These are phyloP conservation scores for Palythoa heliodiscus DNA, from an alignment of 92 coral and sea anemone species.

Conservation along the genomic window DNA sequence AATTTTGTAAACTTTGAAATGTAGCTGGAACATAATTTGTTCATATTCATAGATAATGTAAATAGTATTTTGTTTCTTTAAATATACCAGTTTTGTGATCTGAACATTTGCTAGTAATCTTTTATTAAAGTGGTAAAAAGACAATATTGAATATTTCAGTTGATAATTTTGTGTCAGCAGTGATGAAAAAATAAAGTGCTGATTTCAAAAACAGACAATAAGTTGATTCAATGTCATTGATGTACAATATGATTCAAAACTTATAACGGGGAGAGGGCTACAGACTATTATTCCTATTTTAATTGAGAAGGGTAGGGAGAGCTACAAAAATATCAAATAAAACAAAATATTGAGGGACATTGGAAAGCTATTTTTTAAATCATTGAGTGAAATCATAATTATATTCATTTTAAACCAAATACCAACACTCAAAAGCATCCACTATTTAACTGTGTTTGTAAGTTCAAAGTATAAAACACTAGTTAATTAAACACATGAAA, in stretches of 20 bases:
- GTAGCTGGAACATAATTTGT: constrained; percentile 1
- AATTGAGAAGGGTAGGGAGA: constrained; percentile 11
- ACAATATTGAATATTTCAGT: constrained; percentile 5
- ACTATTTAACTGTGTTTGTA: constrained; percentile 9
- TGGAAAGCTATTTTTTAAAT: not conserved
- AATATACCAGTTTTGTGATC: not conserved
- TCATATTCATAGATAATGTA: not conserved
- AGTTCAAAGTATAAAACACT: constrained; percentile 8
- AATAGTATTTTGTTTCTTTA: constrained; percentile 1
- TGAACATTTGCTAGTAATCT: constrained; percentile 6
- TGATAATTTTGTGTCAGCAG: not conserved
- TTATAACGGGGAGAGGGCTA: constrained; percentile 5
- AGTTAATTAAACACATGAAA: constrained; percentile 2
- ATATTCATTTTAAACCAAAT: not conserved
- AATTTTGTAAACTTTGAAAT: not conserved
- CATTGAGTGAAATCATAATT: constrained; percentile 9
- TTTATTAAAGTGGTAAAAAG: not conserved
- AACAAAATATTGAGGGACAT: constrained; percentile 1
- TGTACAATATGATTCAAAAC: not conserved
- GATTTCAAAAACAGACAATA: constrained; percentile 4
- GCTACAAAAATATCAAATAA: constrained; percentile 1
- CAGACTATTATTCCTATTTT: not conserved
- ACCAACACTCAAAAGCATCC: not conserved
- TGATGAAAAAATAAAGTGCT: constrained; percentile 11
- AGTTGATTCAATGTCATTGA: constrained; percentile 6